Percentiles rank a stretch among this genome's conserved stretches.
Evolutionary conservation across 2,113 vertebrate genomes (phyloP).

Genomic region (Oceanodroma tethys): DNA sequence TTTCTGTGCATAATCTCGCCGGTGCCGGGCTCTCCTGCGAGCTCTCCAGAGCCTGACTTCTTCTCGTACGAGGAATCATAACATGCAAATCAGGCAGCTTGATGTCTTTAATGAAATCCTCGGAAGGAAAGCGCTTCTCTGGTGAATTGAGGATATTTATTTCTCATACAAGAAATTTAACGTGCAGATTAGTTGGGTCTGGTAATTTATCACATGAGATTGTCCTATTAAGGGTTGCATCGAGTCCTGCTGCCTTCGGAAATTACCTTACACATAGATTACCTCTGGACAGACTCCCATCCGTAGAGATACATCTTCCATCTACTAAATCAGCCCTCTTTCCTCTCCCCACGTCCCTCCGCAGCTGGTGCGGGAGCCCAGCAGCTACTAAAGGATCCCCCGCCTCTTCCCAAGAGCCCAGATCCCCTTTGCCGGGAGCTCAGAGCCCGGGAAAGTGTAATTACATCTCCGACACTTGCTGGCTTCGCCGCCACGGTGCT

Average conservation of each 20-base stretch:
- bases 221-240: slow-evolving; percentile 58
- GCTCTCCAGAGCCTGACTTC: slow-evolving; percentile 2
- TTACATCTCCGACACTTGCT: background rate
- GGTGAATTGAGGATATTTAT: slow-evolving; percentile 67
- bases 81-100: slow-evolving; percentile 42
- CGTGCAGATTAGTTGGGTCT: slow-evolving; percentile 71
- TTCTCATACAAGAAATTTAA: slow-evolving; percentile 68
- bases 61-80: background rate
- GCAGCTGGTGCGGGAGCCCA: background rate
- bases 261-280: slow-evolving; percentile 56
- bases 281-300: slow-evolving; percentile 11
- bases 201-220: slow-evolving; percentile 71
- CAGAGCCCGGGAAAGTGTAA: background rate
- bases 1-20: background rate
- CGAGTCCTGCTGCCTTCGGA: slow-evolving; percentile 38
- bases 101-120: slow-evolving; percentile 56
- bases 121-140: slow-evolving; percentile 34
- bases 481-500: background rate
- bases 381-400: background rate
- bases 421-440: background rate
- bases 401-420: background rate
- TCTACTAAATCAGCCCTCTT: background rate
- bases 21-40: background rate
- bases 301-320: background rate
- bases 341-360: background rate